Conservation (phyloP, 2,797 vertebrate species). For the Synaphobranchus kaupii region DNA sequence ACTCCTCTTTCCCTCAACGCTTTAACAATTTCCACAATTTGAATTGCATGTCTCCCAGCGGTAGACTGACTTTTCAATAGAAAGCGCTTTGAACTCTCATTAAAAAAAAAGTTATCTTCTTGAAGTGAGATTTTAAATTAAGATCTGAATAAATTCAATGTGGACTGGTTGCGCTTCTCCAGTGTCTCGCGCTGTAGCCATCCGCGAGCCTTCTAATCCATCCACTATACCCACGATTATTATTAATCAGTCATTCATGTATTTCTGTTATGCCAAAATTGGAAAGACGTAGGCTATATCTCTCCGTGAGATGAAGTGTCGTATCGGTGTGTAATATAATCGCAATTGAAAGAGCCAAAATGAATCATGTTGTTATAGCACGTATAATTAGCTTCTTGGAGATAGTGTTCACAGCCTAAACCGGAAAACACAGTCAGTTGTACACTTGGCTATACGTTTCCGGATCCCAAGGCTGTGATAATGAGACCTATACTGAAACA, state of each 20-base stretch:
- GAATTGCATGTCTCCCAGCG: neutral
- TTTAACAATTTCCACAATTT: neutral
- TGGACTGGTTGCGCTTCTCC: neutral
- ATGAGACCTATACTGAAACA: neutral
- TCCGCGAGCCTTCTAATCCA: too few species aligned
- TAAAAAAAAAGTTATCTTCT: neutral
- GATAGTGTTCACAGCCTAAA: neutral
- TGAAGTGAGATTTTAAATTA: neutral
- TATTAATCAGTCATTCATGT: too few species aligned
- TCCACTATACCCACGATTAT: too few species aligned
- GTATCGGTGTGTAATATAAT: too few species aligned
- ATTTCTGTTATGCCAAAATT: too few species aligned
- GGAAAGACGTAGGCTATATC: too few species aligned
- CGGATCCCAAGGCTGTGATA: neutral
- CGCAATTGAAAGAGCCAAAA: too few species aligned
- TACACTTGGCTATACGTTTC: neutral
- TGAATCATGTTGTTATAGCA: too few species aligned
- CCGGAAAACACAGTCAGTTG: neutral
- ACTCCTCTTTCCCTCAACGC: neutral
- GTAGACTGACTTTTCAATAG: neutral
- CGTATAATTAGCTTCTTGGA: too few species aligned
- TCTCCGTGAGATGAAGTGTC: too few species aligned
- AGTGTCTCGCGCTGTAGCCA: too few species aligned
- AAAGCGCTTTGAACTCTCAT: too few species aligned
- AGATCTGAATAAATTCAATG: neutral